Evolutionary conservation across 1,140 invertebrate genomes (phyloP).

Genomic region (Ectropis grisescens): DNA sequence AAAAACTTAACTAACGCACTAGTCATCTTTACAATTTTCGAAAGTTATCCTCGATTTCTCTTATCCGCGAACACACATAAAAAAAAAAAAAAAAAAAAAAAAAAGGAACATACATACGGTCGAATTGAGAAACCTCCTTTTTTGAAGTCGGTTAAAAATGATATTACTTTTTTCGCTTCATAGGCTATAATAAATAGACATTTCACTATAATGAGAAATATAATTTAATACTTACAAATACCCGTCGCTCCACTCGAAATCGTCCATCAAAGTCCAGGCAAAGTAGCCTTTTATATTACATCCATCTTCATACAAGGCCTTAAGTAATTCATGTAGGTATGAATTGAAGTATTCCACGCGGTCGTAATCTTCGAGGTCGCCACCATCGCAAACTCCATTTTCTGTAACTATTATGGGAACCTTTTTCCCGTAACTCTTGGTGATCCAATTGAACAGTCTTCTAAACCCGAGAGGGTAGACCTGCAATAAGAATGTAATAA

Average conservation of each 20-base stretch:
- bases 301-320: constrained; percentile 70
- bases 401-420: constrained; percentile 80
- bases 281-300: constrained; percentile 80
- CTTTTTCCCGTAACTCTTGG: constrained; percentile 73
- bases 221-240: constrained; percentile 36
- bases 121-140: too few species aligned
- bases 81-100: too few species aligned
- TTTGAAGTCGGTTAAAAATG: too few species aligned
- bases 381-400: constrained; percentile 72
- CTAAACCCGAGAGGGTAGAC: constrained; percentile 78
- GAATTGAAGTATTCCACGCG: constrained; percentile 72
- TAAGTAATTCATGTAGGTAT: constrained; percentile 72
- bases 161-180: too few species aligned
- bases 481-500: constrained; percentile 25
- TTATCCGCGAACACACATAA: too few species aligned
- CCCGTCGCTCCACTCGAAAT: constrained; percentile 78
- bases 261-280: constrained; percentile 82
- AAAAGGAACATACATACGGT: too few species aligned
- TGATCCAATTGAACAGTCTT: constrained; percentile 79
- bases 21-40: too few species aligned
- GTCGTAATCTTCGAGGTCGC: constrained; percentile 62
- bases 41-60: too few species aligned
- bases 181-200: too few species aligned
- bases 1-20: too few species aligned
- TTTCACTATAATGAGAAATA: constrained; percentile 2